phyloP scores from a whole-genome alignment of 2,888 invertebrate genomes.

The Plemyria rubiginata region DNA sequence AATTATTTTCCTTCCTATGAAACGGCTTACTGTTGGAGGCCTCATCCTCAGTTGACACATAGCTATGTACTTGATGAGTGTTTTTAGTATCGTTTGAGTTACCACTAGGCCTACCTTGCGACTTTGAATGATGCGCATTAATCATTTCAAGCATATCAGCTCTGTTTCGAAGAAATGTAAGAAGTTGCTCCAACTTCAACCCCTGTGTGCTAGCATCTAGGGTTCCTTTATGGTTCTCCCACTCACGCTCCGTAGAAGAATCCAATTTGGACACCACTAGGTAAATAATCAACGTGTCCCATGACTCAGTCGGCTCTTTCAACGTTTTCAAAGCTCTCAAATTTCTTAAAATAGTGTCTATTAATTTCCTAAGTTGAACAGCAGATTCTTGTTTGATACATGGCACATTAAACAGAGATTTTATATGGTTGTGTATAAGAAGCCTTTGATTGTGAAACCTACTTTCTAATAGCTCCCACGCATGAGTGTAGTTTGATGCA shows the following conservation, averaged over 20 bases:
- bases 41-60: constrained; percentile 7
- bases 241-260: constrained; percentile 37
- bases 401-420: constrained; percentile 9
- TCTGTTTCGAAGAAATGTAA: constrained; percentile 13
- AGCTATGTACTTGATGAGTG: constrained; percentile 11
- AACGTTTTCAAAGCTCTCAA: constrained; percentile 33
- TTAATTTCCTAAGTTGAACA: constrained; percentile 29
- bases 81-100: constrained; percentile 10
- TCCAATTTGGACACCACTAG: constrained; percentile 40
- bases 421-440: constrained; percentile 15
- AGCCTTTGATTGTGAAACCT: constrained; percentile 20
- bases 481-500: constrained; percentile 27
- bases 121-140: constrained; percentile 7
- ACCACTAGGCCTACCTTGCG: neutral
- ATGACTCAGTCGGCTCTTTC: constrained; percentile 36
- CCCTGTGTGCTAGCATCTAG: constrained; percentile 1
- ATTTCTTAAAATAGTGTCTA: constrained; percentile 37
- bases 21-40: neutral
- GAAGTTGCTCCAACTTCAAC: constrained; percentile 14
- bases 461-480: constrained; percentile 33
- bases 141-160: constrained; percentile 28
- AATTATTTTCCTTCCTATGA: neutral
- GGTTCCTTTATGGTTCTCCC: constrained; percentile 34
- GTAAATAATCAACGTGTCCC: constrained; percentile 43
- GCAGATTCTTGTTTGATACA: constrained; percentile 29